Percentiles rank a stretch among this genome's conserved stretches.
Evolutionary conservation across 2,797 vertebrate species (phyloP).

Genomic region (Apogon hyalosoma): DNA sequence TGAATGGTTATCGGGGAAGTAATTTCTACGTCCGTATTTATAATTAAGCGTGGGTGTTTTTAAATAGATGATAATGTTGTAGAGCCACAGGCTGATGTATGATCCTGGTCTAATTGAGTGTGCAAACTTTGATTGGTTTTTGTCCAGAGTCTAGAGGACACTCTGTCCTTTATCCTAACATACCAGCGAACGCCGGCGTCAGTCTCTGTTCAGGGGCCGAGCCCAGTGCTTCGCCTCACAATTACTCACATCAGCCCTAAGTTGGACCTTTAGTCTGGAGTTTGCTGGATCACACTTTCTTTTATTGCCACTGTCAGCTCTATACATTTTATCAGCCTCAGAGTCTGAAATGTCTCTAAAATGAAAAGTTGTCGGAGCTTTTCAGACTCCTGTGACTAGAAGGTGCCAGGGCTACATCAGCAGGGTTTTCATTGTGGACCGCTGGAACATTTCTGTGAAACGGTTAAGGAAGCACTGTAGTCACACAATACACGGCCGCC

Average conservation of each 20-base stretch:
- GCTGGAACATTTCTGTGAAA: slow-evolving; percentile 54
- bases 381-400: slow-evolving; percentile 12
- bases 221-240: neutral
- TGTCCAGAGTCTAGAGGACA: slow-evolving; percentile 66
- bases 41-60: slow-evolving; percentile 55
- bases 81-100: slow-evolving; percentile 58
- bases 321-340: slow-evolving; percentile 10
- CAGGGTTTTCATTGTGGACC: slow-evolving; percentile 28
- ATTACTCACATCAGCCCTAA: neutral
- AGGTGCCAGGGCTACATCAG: slow-evolving; percentile 9
- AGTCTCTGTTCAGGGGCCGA: neutral
- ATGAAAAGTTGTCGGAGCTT: slow-evolving; percentile 37
- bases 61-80: slow-evolving; percentile 53
- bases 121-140: slow-evolving; percentile 73
- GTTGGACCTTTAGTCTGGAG: neutral
- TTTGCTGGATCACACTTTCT: slow-evolving; percentile 1
- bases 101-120: slow-evolving; percentile 76
- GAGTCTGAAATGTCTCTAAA: slow-evolving; percentile 16
- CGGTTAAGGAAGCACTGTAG: slow-evolving; percentile 50
- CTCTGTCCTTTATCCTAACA: slow-evolving; percentile 49
- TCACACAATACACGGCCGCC: slow-evolving; percentile 22
- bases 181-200: neutral
- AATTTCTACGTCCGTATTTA: slow-evolving; percentile 39
- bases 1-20: neutral
- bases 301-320: slow-evolving; percentile 7